Conservation (phyloP, 2,113 vertebrate species). For the Ramphastos sulfuratus region DNA sequence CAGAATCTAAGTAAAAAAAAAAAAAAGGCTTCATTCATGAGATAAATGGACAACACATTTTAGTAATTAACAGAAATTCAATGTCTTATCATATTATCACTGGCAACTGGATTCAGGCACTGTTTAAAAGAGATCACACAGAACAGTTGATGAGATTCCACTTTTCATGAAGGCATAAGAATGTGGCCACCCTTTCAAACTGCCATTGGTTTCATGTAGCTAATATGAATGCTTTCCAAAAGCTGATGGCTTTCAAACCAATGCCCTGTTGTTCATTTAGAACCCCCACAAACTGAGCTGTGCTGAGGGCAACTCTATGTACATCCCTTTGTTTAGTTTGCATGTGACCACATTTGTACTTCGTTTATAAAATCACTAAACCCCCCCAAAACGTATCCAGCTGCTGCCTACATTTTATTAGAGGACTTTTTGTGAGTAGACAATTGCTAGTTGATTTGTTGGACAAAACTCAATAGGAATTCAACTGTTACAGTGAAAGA, state of each 20-base stretch:
- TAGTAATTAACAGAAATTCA: conserved; percentile 58
- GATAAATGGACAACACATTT: conserved; percentile 23
- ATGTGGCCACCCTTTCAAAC: conserved; percentile 44
- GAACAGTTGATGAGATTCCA: conserved; percentile 54
- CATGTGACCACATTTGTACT: not conserved
- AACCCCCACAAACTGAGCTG: not conserved
- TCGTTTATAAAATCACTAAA: not conserved
- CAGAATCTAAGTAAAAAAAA: conserved; percentile 10
- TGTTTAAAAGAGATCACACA: conserved; percentile 43
- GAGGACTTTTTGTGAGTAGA: not conserved
- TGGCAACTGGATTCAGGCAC: conserved; percentile 3
- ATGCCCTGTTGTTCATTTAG: not conserved
- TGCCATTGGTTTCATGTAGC: not conserved
- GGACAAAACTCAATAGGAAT: not conserved
- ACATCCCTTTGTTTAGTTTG: not conserved
- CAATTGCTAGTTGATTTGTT: not conserved
- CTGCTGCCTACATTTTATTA: not conserved
- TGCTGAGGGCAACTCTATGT: accelerated
- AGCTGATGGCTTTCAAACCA: not conserved
- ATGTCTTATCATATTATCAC: not conserved
- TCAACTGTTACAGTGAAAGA: not conserved
- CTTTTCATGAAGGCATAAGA: conserved; percentile 52
- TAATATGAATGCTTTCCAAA: not conserved
- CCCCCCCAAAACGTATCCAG: not conserved
- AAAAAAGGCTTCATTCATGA: conserved; percentile 57